These are phyloP conservation scores for Athrips mouffetella DNA, from an alignment of 2,888 invertebrate species.

Conservation along the genomic window DNA sequence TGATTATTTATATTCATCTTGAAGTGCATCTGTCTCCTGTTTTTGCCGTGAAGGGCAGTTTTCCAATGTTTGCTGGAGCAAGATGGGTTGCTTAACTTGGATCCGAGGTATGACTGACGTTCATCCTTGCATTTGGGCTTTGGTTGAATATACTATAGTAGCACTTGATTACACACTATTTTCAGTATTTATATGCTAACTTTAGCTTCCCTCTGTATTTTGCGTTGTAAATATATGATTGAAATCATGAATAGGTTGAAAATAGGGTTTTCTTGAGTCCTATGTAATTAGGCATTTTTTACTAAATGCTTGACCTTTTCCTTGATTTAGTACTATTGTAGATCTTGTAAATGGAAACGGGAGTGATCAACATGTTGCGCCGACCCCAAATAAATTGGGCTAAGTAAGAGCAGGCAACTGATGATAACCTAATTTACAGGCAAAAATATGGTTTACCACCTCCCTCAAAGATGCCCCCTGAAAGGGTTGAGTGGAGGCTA, in stretches of 20 bases:
- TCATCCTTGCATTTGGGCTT: slow-evolving; percentile 40
- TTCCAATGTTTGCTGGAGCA: slow-evolving; percentile 44
- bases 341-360: no score
- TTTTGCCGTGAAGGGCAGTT: slow-evolving; percentile 4
- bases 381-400: no score
- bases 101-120: slow-evolving; percentile 69
- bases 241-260: neutral
- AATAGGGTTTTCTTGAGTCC: no score
- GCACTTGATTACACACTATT: slow-evolving; percentile 20
- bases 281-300: neutral
- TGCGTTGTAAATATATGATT: neutral
- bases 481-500: slow-evolving; percentile 24
- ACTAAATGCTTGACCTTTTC: slow-evolving; percentile 5
- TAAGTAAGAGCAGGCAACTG: no score
- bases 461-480: slow-evolving; percentile 31
- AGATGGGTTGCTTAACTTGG: slow-evolving; percentile 69
- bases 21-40: neutral
- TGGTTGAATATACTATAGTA: slow-evolving; percentile 13
- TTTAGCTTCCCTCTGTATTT: neutral
- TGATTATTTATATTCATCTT: neutral
- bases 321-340: neutral
- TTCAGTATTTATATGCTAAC: neutral
- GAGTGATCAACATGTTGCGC: no score
- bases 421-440: no score
- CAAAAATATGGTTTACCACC: no score